Conservation (phyloP, 2,113 vertebrate genomes). For the Dunckerocampus dactyliophorus region DNA sequence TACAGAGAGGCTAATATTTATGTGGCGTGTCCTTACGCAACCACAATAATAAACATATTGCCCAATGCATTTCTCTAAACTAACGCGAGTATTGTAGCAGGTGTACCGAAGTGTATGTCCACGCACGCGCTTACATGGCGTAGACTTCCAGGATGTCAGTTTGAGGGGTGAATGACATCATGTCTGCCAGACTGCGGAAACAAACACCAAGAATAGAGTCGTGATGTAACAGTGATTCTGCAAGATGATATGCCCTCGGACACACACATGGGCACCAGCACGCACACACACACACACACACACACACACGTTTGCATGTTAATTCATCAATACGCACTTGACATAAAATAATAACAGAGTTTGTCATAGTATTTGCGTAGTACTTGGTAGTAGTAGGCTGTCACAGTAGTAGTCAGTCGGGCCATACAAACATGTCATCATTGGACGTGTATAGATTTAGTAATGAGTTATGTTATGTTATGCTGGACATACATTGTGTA, state of each 20-base stretch:
- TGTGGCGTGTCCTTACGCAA: too few species aligned
- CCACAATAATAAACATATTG: too few species aligned
- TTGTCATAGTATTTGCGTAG: too few species aligned
- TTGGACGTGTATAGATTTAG: too few species aligned
- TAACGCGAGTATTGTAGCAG: background rate
- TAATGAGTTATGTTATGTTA: too few species aligned
- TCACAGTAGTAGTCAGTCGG: too few species aligned
- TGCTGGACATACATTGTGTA: too few species aligned
- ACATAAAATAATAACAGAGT: constrained; percentile 7
- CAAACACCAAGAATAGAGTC: constrained; percentile 70
- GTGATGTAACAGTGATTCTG: constrained; percentile 72
- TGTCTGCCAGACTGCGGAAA: constrained; percentile 63
- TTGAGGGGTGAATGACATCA: constrained; percentile 69
- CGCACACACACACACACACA: constrained; percentile 21
- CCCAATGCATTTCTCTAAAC: too few species aligned
- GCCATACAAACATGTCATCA: too few species aligned
- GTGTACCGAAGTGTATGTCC: background rate
- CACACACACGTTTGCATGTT: constrained; percentile 15
- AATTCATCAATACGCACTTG: too few species aligned
- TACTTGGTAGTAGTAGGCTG: too few species aligned
- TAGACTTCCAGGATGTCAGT: constrained; percentile 55
- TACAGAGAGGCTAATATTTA: too few species aligned
- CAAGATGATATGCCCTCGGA: constrained; percentile 58
- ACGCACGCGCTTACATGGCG: constrained; percentile 5
- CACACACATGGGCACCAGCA: background rate